Evolutionary conservation across 2,113 vertebrate species (phyloP), one percentile per base, ranked within the genome.

Genomic region (Dicaeum eximium): DNA sequence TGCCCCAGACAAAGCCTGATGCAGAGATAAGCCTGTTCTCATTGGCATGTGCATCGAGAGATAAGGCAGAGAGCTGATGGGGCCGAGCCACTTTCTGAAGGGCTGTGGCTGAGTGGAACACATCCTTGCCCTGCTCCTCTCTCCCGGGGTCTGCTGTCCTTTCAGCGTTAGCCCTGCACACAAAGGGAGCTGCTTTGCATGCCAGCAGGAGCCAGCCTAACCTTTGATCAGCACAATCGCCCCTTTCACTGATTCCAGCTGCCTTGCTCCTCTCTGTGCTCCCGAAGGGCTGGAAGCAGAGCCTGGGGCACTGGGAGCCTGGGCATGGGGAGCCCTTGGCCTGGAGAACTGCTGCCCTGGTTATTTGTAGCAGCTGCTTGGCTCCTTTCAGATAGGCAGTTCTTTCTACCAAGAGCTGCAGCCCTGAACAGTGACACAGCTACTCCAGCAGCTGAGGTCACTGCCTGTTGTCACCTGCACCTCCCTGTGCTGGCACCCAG

Each of bases 141-240:
- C 33, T 50, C 38, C 27, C 0, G 3, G 22, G 61, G 50, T 84
- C 72, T 91, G 2, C 3, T 60, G 90, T 80, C 82, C 79, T 96
- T 93, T 80, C 90, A 92, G 48, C 1, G 0, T 37, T 78, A 57
- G 64, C 61, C 57, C 54, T 84, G 45, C 1, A 4, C 57, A 72
- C 70, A 95, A 95, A 91, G 57, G 50, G 71, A 94, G 37, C 93
- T 90, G 53, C 87, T 90, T 80, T 83, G n/a, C 53, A 64, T 1
- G 0, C 53, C 35, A 69, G 47, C 69, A 45, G 19, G 37, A 84
- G 35, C 2, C 2, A 86, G 80, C 24, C 75, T 90, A 86, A 60
- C 69, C 87, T 94, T 92, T 86, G 79, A 79, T 51, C 42, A 56
- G 38, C 45, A 87, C 77, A 77, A 51, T 73, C 2, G 21, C 18